Evolutionary conservation across 1,140 invertebrate genomes (phyloP).

Genomic region (Zaprionus gabonicus): DNA sequence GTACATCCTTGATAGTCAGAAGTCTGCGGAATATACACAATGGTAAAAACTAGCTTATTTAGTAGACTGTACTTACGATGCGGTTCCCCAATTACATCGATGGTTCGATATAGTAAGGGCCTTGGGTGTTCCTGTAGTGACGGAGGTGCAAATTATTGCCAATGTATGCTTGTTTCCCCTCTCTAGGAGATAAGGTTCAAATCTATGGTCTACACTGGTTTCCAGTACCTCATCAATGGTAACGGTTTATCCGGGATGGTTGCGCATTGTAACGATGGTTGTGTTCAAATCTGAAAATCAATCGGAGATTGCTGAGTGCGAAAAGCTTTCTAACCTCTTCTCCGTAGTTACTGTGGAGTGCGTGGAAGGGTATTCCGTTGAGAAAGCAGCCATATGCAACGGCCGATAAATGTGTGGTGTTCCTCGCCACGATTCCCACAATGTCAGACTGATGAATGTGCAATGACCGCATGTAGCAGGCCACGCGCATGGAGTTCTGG

Average conservation of each 20-base stretch:
- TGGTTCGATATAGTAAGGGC: background rate
- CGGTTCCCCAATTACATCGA: background rate
- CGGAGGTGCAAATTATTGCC: background rate
- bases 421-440: background rate
- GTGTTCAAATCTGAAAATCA: background rate
- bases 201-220: background rate
- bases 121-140: slow-evolving; percentile 1
- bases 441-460: background rate
- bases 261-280: background rate
- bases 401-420: background rate
- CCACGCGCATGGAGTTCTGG: background rate
- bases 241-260: background rate
- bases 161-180: background rate
- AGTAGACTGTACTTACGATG: background rate
- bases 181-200: background rate
- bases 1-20: background rate
- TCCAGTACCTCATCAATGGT: background rate
- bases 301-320: background rate
- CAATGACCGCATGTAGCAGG: background rate
- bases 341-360: background rate
- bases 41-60: background rate
- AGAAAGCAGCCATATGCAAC: background rate
- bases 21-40: background rate
- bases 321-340: background rate
- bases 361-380: slow-evolving; percentile 1